Base-by-base conservation (phyloP, 2,888 invertebrate species). In the Campopleginae sp. region DNA sequence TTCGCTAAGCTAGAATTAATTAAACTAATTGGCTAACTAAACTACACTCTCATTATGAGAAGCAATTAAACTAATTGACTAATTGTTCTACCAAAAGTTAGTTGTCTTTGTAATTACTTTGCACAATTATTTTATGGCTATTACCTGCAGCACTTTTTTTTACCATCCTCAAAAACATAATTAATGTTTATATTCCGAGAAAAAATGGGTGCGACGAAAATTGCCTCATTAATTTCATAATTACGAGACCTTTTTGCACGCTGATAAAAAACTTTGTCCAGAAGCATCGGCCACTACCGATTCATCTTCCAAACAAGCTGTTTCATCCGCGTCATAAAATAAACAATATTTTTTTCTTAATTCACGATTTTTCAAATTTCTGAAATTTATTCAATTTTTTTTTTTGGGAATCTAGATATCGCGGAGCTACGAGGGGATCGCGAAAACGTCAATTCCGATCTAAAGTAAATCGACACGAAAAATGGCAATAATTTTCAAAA, bases 61-160 rank as follows among this genome's bases (percentile, higher is more conserved):
- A 58, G 27, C 27, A 14, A 58, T 58, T 58, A 58, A 58, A 58
- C 58, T 27, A 58, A 58, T 58, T 27, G 27, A 58, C 27, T 58
- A 27, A 58, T 58, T 58, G 14, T 27, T 12, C 6, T 27, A 27
- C 27, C 12, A 12, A 27, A 58, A n/a, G n/a, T 6, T 58, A 58
- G 27, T 58, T 58, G 6, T 27, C 19, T 27, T 58, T 27, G 4
- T 58, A 27, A 58, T 58, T 58, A 27, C 27, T 58, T 58, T 27
- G 27, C 27, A 58, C 58, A n/a, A n/a, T n/a, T 14, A 27, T 58
- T 58, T 27, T 27, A 27, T 58, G 27, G 5, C n/a, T 27, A 23
- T 58, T 27, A 54, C 3, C 19, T 12, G 12, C 6, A 38, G 38
- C 38, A 38, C 27, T 58, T 58, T 27, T 58, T 58, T 27, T 14